Evolutionary conservation across 2,113 vertebrate species (phyloP).

Genomic region (Puma concolor): DNA sequence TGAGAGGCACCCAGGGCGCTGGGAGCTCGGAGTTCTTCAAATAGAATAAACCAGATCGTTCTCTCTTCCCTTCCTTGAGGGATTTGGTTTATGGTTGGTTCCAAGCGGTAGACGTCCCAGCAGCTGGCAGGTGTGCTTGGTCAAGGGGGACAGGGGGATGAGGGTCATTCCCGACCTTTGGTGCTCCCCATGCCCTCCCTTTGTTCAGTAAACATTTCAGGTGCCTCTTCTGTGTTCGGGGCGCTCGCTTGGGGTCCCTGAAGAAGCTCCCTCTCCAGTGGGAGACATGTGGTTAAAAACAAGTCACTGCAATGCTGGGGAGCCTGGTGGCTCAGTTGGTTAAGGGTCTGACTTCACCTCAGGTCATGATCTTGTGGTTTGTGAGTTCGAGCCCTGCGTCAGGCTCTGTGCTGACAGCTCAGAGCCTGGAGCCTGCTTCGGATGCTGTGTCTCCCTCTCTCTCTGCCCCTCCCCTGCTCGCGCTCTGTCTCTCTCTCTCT

Average conservation of each 20-base stretch:
- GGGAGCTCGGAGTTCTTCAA: constrained; percentile 48
- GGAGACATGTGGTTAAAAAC: not conserved
- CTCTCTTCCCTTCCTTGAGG: not conserved
- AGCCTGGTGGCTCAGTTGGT: not conserved
- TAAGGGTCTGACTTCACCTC: not conserved
- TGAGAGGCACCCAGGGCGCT: not conserved
- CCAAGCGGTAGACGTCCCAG: not conserved
- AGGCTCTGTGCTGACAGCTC: not conserved
- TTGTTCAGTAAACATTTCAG: not conserved
- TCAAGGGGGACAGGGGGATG: not conserved
- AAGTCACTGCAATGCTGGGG: not conserved
- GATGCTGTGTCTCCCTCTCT: not conserved
- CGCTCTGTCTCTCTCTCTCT: not conserved
- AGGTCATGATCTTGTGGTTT: not conserved
- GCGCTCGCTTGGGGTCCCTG: not conserved
- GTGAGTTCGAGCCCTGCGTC: not conserved
- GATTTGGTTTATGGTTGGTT: not conserved
- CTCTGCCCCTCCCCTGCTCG: not conserved
- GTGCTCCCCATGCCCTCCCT: not conserved
- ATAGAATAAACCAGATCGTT: constrained; percentile 57
- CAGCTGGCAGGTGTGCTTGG: not conserved
- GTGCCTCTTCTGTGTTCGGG: rapidly evolving
- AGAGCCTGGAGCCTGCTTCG: not conserved
- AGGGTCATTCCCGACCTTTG: not conserved
- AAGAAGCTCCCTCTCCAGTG: not conserved